phyloP scores from a whole-genome alignment of 2,113 vertebrate species.

The Centrocercus urophasianus region DNA sequence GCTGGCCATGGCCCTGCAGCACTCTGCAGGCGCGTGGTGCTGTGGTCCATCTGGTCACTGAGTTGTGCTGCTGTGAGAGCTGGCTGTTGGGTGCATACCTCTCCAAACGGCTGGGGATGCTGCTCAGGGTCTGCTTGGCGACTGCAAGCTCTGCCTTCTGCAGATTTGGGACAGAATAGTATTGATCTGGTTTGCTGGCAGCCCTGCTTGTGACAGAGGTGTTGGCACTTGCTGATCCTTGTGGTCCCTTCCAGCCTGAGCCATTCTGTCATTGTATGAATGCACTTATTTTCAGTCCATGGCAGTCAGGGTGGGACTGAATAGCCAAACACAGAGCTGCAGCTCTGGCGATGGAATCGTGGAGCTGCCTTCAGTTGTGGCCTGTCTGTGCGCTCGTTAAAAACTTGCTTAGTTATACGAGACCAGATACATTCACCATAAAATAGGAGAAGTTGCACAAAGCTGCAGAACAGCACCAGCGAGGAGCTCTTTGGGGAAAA shows the following conservation, averaged over 20 bases:
- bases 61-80: background rate
- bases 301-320: background rate
- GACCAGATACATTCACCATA: background rate
- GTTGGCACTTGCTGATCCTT: too few species aligned
- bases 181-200: too few species aligned
- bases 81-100: background rate
- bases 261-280: too few species aligned
- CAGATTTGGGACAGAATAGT: background rate
- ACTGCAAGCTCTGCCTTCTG: background rate
- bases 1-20: background rate
- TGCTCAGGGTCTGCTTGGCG: background rate
- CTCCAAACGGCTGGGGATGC: background rate
- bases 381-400: background rate
- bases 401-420: accelerated
- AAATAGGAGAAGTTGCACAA: background rate
- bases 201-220: too few species aligned
- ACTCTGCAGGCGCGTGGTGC: background rate
- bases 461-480: background rate
- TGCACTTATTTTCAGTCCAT: background rate
- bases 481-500: background rate
- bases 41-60: accelerated
- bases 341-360: background rate
- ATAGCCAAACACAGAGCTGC: background rate
- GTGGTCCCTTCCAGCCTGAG: too few species aligned
- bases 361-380: background rate